Conservation (phyloP, 2,113 vertebrate species). For the Atractosteus spatula region DNA sequence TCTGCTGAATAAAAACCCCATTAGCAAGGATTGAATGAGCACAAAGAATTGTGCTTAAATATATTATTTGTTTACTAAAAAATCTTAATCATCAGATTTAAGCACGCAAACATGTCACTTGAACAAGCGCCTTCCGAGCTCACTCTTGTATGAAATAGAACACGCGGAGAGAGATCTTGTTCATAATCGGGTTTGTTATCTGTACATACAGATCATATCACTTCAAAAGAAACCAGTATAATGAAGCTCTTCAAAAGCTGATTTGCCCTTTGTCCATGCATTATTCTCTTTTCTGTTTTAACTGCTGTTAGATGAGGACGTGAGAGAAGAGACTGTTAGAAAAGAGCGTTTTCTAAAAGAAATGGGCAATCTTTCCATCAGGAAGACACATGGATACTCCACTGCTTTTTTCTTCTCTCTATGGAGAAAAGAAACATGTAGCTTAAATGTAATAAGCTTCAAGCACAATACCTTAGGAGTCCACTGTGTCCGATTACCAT, state of each 20-base stretch:
- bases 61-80: neutral
- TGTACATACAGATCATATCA: neutral
- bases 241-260: neutral
- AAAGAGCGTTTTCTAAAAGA: too few relatives aligned
- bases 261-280: neutral
- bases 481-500: too few relatives aligned
- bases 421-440: too few relatives aligned
- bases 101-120: constrained; percentile 9
- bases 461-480: too few relatives aligned
- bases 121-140: neutral
- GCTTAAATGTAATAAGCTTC: too few relatives aligned
- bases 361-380: too few relatives aligned
- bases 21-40: neutral
- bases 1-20: neutral
- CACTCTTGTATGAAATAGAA: neutral
- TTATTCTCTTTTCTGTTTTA: neutral
- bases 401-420: too few relatives aligned
- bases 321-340: too few relatives aligned
- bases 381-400: too few relatives aligned
- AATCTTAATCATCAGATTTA: neutral
- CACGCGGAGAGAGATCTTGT: neutral
- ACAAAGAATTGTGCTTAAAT: neutral
- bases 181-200: neutral
- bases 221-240: neutral
- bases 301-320: too few relatives aligned